phyloP scores from a whole-genome alignment of 2,888 invertebrate genomes.

The Theretra japonica region DNA sequence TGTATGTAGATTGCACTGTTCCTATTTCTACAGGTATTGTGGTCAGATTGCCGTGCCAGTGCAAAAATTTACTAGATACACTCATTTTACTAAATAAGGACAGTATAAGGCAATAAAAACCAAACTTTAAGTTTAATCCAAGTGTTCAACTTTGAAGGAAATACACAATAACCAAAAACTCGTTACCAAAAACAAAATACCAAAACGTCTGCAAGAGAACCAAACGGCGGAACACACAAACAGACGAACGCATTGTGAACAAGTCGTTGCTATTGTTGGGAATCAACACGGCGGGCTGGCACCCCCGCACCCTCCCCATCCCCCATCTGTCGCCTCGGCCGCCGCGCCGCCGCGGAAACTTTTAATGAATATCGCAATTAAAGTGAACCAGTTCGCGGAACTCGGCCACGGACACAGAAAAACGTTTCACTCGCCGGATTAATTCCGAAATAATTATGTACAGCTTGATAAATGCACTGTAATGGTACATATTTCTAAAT shows the following conservation, averaged over 20 bases:
- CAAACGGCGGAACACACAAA: conserved; percentile 1
- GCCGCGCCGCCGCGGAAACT: conserved; percentile 1
- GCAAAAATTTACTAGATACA: no score
- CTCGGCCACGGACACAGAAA: conserved; percentile 8
- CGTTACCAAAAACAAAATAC: not conserved
- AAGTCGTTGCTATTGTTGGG: conserved; percentile 4
- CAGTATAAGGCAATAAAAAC: no score
- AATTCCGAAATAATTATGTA: conserved; percentile 12
- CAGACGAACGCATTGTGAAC: conserved; percentile 17
- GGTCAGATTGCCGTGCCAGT: no score
- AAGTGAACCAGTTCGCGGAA: conserved; percentile 14
- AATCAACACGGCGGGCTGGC: not conserved
- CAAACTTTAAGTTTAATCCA: no score
- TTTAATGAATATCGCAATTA: conserved; percentile 31
- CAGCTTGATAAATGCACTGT: not conserved
- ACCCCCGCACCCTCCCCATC: not conserved
- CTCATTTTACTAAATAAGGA: no score
- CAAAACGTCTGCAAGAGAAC: not conserved
- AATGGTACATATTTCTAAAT: not conserved
- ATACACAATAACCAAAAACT: not conserved
- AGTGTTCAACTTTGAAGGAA: no score
- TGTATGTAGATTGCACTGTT: no score
- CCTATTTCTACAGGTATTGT: no score
- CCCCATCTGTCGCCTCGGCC: not conserved
- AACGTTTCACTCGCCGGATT: not conserved